phyloP scores from a whole-genome alignment of 2,113 vertebrate species.

The Barnardius zonarius region DNA sequence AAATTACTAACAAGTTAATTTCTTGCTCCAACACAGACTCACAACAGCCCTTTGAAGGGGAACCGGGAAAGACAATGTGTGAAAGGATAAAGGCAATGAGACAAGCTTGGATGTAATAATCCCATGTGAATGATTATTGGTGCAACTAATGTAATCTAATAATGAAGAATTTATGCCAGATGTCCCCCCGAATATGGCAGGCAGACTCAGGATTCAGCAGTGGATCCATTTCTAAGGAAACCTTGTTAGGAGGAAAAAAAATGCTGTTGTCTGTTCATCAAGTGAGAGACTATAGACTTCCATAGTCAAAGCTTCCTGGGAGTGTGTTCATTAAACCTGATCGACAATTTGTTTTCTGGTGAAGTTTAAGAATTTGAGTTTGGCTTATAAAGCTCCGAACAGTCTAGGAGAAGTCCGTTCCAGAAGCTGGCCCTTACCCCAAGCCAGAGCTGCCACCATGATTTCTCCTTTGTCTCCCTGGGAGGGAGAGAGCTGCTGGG shows the following conservation, averaged over 20 bases:
- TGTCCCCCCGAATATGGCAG: conserved; percentile 50
- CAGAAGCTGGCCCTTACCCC: neutral
- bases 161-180: conserved; percentile 63
- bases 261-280: neutral
- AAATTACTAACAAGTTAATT: conserved; percentile 66
- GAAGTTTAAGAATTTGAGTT: neutral
- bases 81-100: conserved; percentile 63
- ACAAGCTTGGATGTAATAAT: conserved; percentile 65
- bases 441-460: neutral
- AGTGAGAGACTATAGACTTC: neutral
- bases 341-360: neutral
- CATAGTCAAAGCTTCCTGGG: neutral
- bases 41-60: conserved; percentile 47
- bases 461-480: neutral
- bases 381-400: neutral
- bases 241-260: conserved; percentile 26
- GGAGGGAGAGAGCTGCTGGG: neutral
- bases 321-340: neutral
- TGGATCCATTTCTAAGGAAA: conserved; percentile 56
- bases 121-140: conserved; percentile 63
- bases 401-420: neutral
- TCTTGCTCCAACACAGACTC: conserved; percentile 38
- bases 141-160: conserved; percentile 69
- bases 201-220: conserved; percentile 14
- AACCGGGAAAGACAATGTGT: conserved; percentile 58